These are phyloP conservation scores for Netelia inedita DNA, from an alignment of 2,888 invertebrate species.

Conservation along the genomic window DNA sequence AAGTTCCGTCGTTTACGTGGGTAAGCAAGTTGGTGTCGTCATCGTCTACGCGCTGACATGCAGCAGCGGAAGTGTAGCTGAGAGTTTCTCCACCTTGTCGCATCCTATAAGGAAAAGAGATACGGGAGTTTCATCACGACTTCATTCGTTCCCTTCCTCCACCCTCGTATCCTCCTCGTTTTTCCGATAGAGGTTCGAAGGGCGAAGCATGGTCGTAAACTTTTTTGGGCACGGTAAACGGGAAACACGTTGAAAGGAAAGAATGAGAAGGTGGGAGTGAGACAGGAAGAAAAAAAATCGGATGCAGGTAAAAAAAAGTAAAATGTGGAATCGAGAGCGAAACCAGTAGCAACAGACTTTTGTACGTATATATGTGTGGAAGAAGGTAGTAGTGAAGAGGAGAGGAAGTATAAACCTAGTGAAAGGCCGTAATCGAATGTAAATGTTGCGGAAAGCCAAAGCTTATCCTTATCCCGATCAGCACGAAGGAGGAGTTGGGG, in stretches of 20 bases:
- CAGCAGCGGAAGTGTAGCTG: constrained; percentile 27
- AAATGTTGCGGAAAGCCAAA: constrained; percentile 81
- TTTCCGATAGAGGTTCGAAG: constrained; percentile 43
- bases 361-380: constrained; percentile 10
- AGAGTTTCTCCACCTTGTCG: constrained; percentile 49
- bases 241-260: constrained; percentile 42
- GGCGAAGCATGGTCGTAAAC: constrained; percentile 57
- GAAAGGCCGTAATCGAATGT: constrained; percentile 80
- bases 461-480: constrained; percentile 76
- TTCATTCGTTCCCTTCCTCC: constrained; percentile 32
- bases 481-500: constrained; percentile 14
- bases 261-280: constrained; percentile 13
- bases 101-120: constrained; percentile 16
- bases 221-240: constrained; percentile 44
- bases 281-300: constrained; percentile 44
- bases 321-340: neutral
- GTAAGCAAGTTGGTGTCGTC: constrained; percentile 77
- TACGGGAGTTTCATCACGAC: constrained; percentile 25
- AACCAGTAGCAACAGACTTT: constrained; percentile 37
- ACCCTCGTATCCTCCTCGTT: constrained; percentile 47
- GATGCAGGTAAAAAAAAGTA: constrained; percentile 40
- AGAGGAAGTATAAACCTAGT: constrained; percentile 56
- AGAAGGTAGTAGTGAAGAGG: constrained; percentile 32
- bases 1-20: constrained; percentile 69
- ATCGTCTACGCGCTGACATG: constrained; percentile 44